Evolutionary conservation across 2,797 vertebrate species (phyloP), one percentile per base, ranked within the genome.

Genomic region (Ibycter americanus): DNA sequence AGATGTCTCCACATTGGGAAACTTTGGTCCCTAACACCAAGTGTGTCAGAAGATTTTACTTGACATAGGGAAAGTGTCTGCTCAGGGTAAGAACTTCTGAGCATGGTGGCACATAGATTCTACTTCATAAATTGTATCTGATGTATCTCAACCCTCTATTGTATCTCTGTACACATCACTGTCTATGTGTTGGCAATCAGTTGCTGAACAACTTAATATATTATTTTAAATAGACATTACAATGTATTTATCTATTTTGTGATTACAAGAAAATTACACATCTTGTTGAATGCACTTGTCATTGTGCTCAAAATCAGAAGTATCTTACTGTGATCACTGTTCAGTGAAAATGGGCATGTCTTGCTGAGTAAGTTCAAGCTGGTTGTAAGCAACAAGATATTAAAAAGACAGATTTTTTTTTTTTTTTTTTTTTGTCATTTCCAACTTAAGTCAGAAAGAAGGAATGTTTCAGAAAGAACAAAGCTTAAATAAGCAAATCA

Each of bases 181-280:
- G 87, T 78, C 77, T 61, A 6, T 3, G 13, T 89, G 76, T n/a
- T 86, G 61, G 56, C 52, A 93, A 84, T 52, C 59, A 82, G 42
- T 12, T 2, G 2, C 55, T 44, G 78, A 92, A 62, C 22, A 82
- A 55, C n/a, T 59, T 82, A 61, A 87, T 46, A 12, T n/a, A 62
- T 25, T 79, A 59, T 70, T 90, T 87, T 63, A 92, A 87, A 80
- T 10, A 93, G 78, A 84, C 52, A 26, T 79, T 62, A 21, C 31
- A 77, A 27, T 3, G 9, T 59, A 79, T 88, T 94, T 83, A 61
- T 63, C 86, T 77, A 17, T 21, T 90, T 88, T 61, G 36, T 32
- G 36, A 91, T 88, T 63, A 81, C 59, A 83, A 44, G 79, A 34
- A 91, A 94, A 93, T 91, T 56, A 82, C 68, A 86, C 40, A 71